Percentiles rank a stretch among this genome's conserved stretches.
These are phyloP conservation scores for Lutjanus erythropterus DNA, from an alignment of 2,113 vertebrate species.

Conservation along the genomic window DNA sequence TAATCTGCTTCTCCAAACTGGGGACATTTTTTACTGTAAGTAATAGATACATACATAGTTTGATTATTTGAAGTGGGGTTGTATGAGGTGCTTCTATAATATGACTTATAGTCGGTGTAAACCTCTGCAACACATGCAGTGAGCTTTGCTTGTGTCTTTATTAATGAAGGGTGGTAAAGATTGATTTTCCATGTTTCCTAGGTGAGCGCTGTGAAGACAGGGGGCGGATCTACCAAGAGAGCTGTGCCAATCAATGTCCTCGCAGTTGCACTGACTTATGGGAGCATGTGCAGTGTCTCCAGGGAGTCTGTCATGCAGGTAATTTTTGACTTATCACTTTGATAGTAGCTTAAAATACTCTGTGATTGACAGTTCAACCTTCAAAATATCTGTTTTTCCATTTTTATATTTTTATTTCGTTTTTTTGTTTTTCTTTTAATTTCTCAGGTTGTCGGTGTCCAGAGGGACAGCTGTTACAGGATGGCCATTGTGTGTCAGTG, in stretches of 20 bases:
- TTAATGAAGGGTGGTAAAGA: background rate
- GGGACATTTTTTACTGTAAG: too few relatives aligned
- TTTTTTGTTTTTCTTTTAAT: background rate
- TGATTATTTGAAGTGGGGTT: too few relatives aligned
- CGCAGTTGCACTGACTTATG: conserved; percentile 90
- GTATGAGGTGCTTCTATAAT: too few relatives aligned
- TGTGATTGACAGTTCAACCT: background rate
- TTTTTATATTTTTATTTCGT: background rate
- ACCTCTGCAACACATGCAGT: background rate
- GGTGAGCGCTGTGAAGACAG: conserved; percentile 89
- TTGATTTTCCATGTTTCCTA: conserved; percentile 48
- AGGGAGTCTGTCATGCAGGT: conserved; percentile 89
- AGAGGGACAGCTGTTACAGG: conserved; percentile 87
- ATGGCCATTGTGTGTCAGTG: conserved; percentile 83
- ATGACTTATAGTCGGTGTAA: too few relatives aligned
- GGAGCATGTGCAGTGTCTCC: conserved; percentile 91
- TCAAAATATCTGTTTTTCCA: too few relatives aligned
- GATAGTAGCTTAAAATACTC: background rate
- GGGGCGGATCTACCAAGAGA: conserved; percentile 73
- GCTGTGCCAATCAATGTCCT: conserved; percentile 91
- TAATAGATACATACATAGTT: too few relatives aligned
- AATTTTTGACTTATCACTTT: background rate
- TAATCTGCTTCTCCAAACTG: too few relatives aligned
- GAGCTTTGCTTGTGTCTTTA: background rate
- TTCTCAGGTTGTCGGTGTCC: conserved; percentile 90